Evolutionary conservation across 2,113 vertebrate genomes (phyloP).

Genomic region (Gnathonemus longibarbis): DNA sequence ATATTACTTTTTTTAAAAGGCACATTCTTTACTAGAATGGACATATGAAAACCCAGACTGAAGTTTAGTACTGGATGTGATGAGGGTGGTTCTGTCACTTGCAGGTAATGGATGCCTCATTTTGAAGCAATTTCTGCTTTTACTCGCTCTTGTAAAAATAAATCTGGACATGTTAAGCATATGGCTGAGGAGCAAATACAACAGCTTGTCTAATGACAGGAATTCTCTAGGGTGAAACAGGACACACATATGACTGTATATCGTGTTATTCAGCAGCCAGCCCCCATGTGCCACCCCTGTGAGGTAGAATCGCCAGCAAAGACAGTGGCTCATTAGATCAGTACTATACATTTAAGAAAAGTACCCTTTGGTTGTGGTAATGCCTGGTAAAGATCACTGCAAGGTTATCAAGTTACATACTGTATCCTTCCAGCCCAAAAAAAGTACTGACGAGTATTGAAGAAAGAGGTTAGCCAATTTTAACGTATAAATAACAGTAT

Average conservation of each 20-base stretch:
- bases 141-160: background rate
- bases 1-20: background rate
- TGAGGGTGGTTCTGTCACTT: background rate
- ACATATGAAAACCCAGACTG: background rate
- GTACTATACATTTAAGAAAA: background rate
- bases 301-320: background rate
- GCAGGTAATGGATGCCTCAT: background rate
- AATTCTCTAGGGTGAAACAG: background rate
- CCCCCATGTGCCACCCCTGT: background rate
- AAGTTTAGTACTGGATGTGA: background rate
- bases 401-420: background rate
- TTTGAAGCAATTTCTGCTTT: background rate
- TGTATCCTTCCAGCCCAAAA: background rate
- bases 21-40: background rate
- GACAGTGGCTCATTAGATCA: background rate
- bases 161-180: background rate
- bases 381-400: background rate
- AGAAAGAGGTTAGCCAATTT: constrained; percentile 29
- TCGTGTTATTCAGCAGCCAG: background rate
- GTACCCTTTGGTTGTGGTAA: background rate
- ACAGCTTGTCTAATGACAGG: background rate
- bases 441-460: constrained; percentile 17
- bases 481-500: constrained; percentile 99
- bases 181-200: background rate
- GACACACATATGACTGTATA: background rate